phyloP scores from a whole-genome alignment of 2,888 invertebrate species.

The Esperia sulphurella region DNA sequence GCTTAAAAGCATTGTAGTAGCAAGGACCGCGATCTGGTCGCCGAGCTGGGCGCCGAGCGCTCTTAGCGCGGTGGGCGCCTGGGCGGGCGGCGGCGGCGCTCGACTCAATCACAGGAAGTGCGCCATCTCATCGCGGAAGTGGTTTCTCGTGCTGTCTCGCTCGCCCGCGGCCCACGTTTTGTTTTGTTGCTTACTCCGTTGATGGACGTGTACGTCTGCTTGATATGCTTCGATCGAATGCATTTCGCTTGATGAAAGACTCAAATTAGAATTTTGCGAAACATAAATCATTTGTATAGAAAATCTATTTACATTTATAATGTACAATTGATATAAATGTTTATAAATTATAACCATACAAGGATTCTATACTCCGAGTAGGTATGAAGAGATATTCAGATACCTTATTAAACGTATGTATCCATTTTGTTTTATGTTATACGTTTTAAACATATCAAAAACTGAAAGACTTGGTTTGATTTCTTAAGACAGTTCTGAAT shows the following conservation, averaged over 20 bases:
- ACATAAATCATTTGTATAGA: too few species aligned
- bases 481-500: too few species aligned
- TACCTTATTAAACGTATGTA: too few species aligned
- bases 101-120: constrained; percentile 81
- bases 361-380: too few species aligned
- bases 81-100: neutral
- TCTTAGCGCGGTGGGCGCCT: constrained; percentile 19
- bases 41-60: constrained; percentile 22
- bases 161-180: constrained; percentile 39
- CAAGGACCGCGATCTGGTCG: neutral
- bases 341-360: too few species aligned
- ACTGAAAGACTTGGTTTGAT: too few species aligned
- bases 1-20: too few species aligned
- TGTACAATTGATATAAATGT: too few species aligned
- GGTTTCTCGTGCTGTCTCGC: constrained; percentile 67
- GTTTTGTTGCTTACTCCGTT: constrained; percentile 60
- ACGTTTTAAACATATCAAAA: too few species aligned
- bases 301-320: too few species aligned
- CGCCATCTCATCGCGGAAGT: constrained; percentile 79
- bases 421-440: too few species aligned
- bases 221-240: constrained; percentile 57
- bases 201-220: constrained; percentile 56
- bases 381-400: too few species aligned
- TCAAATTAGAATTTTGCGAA: neutral
- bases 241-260: constrained; percentile 50